Conservation (phyloP, 2,888 invertebrate genomes). For the Drosophila putrida region DNA sequence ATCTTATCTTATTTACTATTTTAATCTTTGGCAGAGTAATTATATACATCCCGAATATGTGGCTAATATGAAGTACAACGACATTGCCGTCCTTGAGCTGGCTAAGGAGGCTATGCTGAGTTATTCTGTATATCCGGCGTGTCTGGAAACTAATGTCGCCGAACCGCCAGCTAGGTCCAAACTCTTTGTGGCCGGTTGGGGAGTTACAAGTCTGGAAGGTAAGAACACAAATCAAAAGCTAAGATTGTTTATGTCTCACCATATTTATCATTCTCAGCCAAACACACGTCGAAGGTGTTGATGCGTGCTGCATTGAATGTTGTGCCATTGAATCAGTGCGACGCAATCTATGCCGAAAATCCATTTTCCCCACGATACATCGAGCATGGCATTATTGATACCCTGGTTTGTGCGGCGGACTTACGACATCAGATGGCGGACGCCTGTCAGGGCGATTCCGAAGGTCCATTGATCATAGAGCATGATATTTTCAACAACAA, state of each 20-base stretch:
- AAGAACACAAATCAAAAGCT: conserved; percentile 26
- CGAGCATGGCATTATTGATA: conserved; percentile 59
- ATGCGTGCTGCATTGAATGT: conserved; percentile 71
- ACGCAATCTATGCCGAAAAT: conserved; percentile 49
- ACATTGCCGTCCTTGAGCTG: conserved; percentile 78
- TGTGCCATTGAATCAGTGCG: conserved; percentile 64
- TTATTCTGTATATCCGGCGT: conserved; percentile 66
- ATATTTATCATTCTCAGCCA: conserved; percentile 31
- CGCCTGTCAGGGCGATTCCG: conserved; percentile 83
- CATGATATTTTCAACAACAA: conserved; percentile 49
- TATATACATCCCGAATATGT: conserved; percentile 75
- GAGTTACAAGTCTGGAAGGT: conserved; percentile 73
- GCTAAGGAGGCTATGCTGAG: conserved; percentile 39
- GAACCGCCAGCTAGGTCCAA: conserved; percentile 64
- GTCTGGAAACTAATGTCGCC: conserved; percentile 62
- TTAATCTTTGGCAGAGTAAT: conserved; percentile 49
- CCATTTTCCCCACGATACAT: conserved; percentile 46
- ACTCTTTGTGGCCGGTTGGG: conserved; percentile 82
- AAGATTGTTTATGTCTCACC: not conserved
- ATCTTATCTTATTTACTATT: no score
- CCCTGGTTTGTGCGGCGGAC: conserved; percentile 76
- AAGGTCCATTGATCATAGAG: conserved; percentile 79
- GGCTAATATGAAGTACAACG: conserved; percentile 72
- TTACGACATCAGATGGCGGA: conserved; percentile 52
- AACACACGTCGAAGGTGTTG: conserved; percentile 60